Base-by-base conservation (phyloP, 1,140 invertebrate genomes). In the Mamestra configurata region DNA sequence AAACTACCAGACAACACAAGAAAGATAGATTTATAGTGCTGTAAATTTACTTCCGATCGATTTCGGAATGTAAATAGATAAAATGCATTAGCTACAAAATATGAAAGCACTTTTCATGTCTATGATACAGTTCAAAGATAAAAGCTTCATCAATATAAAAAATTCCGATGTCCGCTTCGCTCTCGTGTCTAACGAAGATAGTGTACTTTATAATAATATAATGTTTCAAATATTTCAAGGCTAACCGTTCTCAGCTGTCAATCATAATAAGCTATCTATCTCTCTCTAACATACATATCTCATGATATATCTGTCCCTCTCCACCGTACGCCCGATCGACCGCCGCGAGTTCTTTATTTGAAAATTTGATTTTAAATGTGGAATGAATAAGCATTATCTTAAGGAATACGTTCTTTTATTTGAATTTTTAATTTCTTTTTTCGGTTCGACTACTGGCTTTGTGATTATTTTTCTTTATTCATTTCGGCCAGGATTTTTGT, bases 201-300 rank as follows among this genome's bases (percentile, higher is more conserved):
- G 93, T 95, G 93, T 95, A 94, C 93, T 95, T 95, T 93, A 94
- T 95, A 95, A 94, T 93, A 94, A 95, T 95, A 95, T 95, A 95
- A 95, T 95, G 93, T 94, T 95, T 95, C 92, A 95, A 95, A 95
- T 95, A 95, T 95, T 95, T 95, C 93, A 95, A 95, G 93, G 93
- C 91, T 93, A 93, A 94, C 93, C 93, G 93, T 94, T 95, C 93
- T 94, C 92, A 95, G 91, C 93, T 95, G 93, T 95, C 93, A 95
- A 95, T 95, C 93, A 95, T 95, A 93, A 94, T 93, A 93, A 91
- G 90, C 89, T 93, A 92, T 90, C 88, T 86, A 82, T 93, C 93
- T 93, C 88, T 86, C 79, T 94, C 90, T 83, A 81, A 88, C 88
- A 86, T 85, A 85, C 87, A 84, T 82, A 80, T 81, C 80, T 78